phyloP scores from a whole-genome alignment of 2,888 invertebrate species.

The Polietes domitor region DNA sequence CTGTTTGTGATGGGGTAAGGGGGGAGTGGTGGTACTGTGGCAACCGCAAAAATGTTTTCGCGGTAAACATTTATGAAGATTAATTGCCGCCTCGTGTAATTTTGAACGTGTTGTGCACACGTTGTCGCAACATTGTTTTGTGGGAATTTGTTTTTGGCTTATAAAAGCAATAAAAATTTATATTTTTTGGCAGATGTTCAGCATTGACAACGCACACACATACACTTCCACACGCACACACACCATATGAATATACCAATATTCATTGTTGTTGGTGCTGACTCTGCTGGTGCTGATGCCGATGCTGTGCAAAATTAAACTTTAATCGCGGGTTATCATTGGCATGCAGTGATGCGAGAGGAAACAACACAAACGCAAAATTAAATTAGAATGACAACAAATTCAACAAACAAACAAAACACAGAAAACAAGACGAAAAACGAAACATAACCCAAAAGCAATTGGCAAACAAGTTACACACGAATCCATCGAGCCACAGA shows the following conservation, averaged over 20 bases:
- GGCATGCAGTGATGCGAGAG: neutral
- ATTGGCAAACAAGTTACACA: neutral
- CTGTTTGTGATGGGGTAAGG: no score
- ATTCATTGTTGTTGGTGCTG: slow-evolving; percentile 13
- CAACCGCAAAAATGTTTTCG: slow-evolving; percentile 70
- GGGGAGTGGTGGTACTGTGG: slow-evolving; percentile 25
- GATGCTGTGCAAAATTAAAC: slow-evolving; percentile 42
- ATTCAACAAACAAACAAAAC: neutral
- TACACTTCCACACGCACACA: neutral
- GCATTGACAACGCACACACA: slow-evolving; percentile 55
- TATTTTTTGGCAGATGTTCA: slow-evolving; percentile 63
- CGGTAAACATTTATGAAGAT: slow-evolving; percentile 71
- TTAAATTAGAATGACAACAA: slow-evolving; percentile 12
- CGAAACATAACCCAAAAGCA: neutral
- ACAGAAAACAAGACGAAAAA: neutral
- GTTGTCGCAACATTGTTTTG: slow-evolving; percentile 67
- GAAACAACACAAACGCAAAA: slow-evolving; percentile 5
- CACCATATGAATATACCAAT: neutral
- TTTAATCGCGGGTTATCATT: slow-evolving; percentile 28
- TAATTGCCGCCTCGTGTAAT: slow-evolving; percentile 68
- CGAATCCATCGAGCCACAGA: neutral
- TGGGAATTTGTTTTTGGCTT: slow-evolving; percentile 66
- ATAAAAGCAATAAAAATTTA: slow-evolving; percentile 62
- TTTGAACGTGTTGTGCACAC: slow-evolving; percentile 66
- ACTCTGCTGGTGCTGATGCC: neutral